Evolutionary conservation across 2,888 invertebrate species (phyloP), one percentile per base, ranked within the genome.

Genomic region (Sympetrum striolatum): DNA sequence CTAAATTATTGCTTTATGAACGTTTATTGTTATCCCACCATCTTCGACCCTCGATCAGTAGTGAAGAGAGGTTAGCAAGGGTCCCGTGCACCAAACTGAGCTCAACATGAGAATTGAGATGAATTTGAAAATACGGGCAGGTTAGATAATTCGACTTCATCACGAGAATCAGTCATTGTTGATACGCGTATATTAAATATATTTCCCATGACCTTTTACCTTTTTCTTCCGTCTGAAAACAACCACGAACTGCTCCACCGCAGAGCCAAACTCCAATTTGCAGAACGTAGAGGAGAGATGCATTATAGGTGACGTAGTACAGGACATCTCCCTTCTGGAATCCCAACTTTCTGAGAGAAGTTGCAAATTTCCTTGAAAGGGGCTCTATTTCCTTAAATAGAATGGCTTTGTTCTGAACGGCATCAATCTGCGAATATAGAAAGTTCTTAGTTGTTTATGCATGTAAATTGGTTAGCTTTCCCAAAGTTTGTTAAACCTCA

Each of bases 301-400:
- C 48, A 86, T 86, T 86, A n/a, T 86, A 86, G 5, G 86, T 86
- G 35, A 86, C 58, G 60, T 86, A 86, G 35, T 60, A 86, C 3
- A 86, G n/a, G 22, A 86, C 86, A 60, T 86, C 86, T 2, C 86
- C 86, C 39, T 86, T 64, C 64, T 86, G 22, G 39, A 86, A 86
- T n/a, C 86, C 86, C 22, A 60, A 35, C 37, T 37, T 86, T 22
- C 58, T 60, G 12, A 86, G 60, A n/a, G 86, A 58, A 22, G 58
- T 60, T 14, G 86, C 86, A 14, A 86, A 86, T 37, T 37, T 35
- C 37, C 37, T 86, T 18, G 86, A 60, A 22, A 86, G n/a, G 1
- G 86, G 86, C n/a, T 86, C 86, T 14, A 86, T 35, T n/a, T 86
- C 86, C 22, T 60, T 86, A 64, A n/a, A 86, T n/a, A 64, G 39